Evolutionary conservation across 1,140 invertebrate genomes (phyloP).

Genomic region (Drosophila kepulauana): DNA sequence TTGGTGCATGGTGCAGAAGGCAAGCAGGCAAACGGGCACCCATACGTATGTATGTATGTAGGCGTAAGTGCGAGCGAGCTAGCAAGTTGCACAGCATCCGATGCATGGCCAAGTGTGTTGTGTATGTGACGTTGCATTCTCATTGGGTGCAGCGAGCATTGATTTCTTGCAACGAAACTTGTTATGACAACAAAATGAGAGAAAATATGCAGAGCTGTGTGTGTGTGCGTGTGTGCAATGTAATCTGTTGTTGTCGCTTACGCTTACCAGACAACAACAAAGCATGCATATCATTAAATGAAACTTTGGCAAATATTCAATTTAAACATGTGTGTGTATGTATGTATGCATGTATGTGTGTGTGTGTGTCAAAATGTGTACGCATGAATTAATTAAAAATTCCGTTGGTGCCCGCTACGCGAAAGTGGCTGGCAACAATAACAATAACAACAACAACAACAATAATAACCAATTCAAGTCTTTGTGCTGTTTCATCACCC

Average conservation of each 20-base stretch:
- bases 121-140: conserved; percentile 20
- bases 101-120: conserved; percentile 6
- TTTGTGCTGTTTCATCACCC: conserved; percentile 2
- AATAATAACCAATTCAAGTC: conserved; percentile 24
- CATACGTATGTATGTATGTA: background rate
- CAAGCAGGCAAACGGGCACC: background rate
- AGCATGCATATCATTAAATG: conserved; percentile 39
- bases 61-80: conserved; percentile 12
- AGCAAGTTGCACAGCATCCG: conserved; percentile 41
- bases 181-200: conserved; percentile 19
- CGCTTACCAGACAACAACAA: conserved; percentile 11
- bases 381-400: conserved; percentile 80
- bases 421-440: conserved; percentile 61
- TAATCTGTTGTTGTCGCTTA: conserved; percentile 9
- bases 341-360: background rate
- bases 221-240: background rate
- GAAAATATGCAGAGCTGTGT: background rate
- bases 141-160: conserved; percentile 46
- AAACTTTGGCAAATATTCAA: conserved; percentile 36
- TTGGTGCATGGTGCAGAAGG: background rate
- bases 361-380: conserved; percentile 50
- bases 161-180: conserved; percentile 24
- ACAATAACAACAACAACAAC: conserved; percentile 23
- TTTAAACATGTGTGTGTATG: conserved; percentile 15
- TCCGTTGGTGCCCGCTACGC: conserved; percentile 69